Base-by-base conservation (phyloP, 2,113 vertebrate genomes). In the Fulmarus glacialis region DNA sequence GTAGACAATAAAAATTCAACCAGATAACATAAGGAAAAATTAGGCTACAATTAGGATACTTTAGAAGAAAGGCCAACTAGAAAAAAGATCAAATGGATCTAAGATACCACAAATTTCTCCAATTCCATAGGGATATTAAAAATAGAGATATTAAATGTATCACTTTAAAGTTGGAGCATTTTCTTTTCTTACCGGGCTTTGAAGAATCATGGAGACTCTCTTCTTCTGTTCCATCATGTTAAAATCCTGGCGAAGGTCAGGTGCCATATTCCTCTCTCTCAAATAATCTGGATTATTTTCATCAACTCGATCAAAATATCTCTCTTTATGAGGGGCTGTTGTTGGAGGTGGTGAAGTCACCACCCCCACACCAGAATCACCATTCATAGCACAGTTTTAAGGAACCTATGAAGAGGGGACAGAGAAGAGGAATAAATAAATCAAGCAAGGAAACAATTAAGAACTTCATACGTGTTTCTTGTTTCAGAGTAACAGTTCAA, bases 191-290 rank as follows among this genome's bases (percentile, higher is more conserved):
- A 99, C 99, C 14, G 99, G 99, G 74, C 99, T 99, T 84, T 99
- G 99, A 59, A 99, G 99, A 58, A 99, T 99, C 99, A 99, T 99
- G 96, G 99, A 99, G n/a, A 99, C 99, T 87, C 99, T 98, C 97
- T 99, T 99, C 96, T 99, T 99, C 89, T 99, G 99, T 93, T 99
- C 99, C 99, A 99, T 99, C 99, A 99, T 99, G 95, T 99, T 99
- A 97, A 99, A 99, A 98, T 99, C 99, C 97, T 99, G 99, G 74
- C 99, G 98, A 77, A 99, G 99, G 96, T 99, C 99, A 4, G 99
- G 99, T 0, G 99, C 99, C 99, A 99, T 99, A 96, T 99, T 99
- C 90, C 99, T 99, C 96, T 99, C 99, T 63, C 99, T 98, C 97
- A 99, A 98, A 97, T 99, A 99, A 75, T 99, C 99, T 0, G 99